Evolutionary conservation across 2,797 vertebrate species (phyloP), one percentile per base, ranked within the genome.

Genomic region (Lepilemur ruficaudatus): DNA sequence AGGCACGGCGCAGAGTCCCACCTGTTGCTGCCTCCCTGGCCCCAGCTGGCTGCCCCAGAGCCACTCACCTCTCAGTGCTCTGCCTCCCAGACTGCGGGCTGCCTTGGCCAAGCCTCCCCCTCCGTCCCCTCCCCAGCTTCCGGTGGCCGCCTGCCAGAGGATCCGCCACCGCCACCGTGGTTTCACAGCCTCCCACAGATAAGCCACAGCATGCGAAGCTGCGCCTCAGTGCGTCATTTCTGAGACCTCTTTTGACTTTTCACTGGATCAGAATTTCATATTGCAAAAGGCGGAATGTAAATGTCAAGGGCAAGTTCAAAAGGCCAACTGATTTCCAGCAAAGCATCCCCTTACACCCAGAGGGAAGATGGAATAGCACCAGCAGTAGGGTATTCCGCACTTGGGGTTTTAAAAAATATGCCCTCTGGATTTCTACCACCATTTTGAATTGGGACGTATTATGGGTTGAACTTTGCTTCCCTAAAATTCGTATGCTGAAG

Each of bases 241-340:
- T 46, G 94, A 93, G 96, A 95, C 97, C 97, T 96, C 87, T 91
- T 65, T 81, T 93, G 97, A 97, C 96, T 98, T 97, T 89, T 96
- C 76, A 87, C 67, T 46, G 95, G 95, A 93, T 97, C 83, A 91
- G 93, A 97, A 96, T 94, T 93, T 90, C 93, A 79, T 89, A 48
- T 97, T 94, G 93, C 80, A 12, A 96, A 97, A 98, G 89, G 93
- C 86, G 35, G 92, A 94, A 94, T 88, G 76, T 72, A 87, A 97
- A 83, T 85, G 93, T 88, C 96, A 95, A 75, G 61, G 83, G 23
- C 72, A 46, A 91, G 96, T 96, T 97, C 94, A 93, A 96, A 96
- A 96, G 76, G 97, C 35, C 55, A 78, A 86, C 61, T 35, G 84
- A 85, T 89, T 96, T 96, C 93, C 72, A 97, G 93, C 50, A 61